Conservation (phyloP, 2,888 invertebrate species). For the Exocentrus adspersus region DNA sequence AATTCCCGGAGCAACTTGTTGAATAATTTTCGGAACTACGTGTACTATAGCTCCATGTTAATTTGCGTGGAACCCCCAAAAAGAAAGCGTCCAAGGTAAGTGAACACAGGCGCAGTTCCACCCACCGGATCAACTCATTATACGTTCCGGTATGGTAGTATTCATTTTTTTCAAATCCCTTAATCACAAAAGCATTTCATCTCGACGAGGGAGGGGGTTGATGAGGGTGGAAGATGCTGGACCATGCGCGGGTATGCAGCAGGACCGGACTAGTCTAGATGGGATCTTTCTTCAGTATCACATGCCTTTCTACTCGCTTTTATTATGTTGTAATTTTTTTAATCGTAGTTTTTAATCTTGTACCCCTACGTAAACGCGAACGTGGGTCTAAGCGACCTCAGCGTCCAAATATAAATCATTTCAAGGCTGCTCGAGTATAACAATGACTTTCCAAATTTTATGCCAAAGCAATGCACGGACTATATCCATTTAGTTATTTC, state of each 20-base stretch:
- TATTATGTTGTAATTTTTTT: too few species aligned
- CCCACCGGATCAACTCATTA: conserved; percentile 7
- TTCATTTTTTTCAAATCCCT: conserved; percentile 17
- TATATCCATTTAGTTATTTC: neutral
- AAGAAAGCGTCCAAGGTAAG: neutral
- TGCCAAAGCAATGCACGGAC: neutral
- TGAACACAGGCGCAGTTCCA: neutral
- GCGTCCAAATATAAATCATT: conserved; percentile 12
- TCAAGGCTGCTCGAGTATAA: conserved; percentile 9
- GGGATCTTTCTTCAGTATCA: neutral
- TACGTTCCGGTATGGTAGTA: neutral
- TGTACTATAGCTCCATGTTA: neutral
- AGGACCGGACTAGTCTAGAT: conserved; percentile 1
- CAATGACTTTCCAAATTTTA: conserved; percentile 7
- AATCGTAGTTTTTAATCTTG: too few species aligned
- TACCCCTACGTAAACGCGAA: neutral
- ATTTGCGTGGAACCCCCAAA: neutral
- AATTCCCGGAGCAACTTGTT: conserved; percentile 34
- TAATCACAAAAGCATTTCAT: conserved; percentile 17
- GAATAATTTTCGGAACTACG: conserved; percentile 19
- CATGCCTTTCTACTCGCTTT: too few species aligned
- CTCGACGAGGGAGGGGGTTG: conserved; percentile 25
- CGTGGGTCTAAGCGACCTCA: conserved; percentile 7
- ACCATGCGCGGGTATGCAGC: conserved; percentile 39
- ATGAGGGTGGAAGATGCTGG: conserved; percentile 28